A percentile compares a stretch with the other conserved stretches of the same genome.
These are phyloP conservation scores for Tridacna crocea DNA, from an alignment of 2,888 invertebrate species.

Conservation along the genomic window DNA sequence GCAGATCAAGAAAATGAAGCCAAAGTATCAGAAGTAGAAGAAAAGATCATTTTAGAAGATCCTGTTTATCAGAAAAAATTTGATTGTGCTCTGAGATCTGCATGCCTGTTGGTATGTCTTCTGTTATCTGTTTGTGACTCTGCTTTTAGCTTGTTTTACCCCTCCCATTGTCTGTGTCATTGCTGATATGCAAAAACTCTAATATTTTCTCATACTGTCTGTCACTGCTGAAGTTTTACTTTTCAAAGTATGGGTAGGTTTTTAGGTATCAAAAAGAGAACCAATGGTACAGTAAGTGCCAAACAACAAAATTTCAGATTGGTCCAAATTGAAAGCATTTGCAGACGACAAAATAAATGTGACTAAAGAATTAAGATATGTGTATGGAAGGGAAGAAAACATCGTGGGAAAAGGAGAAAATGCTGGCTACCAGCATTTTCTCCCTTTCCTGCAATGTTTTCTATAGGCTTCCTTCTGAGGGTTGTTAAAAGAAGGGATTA, in stretches of 20 bases:
- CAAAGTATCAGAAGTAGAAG: slow-evolving; percentile 29
- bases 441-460: background rate
- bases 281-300: too few species aligned
- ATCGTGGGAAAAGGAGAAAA: background rate
- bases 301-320: too few species aligned
- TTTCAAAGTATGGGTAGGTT: background rate
- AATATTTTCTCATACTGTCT: too few species aligned
- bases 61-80: slow-evolving; percentile 68
- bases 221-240: too few species aligned
- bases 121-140: background rate
- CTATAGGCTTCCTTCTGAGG: background rate
- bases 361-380: too few species aligned
- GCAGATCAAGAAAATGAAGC: background rate
- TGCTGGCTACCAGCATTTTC: too few species aligned
- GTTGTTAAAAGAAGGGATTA: too few species aligned
- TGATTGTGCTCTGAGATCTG: slow-evolving; percentile 66
- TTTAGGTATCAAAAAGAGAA: background rate
- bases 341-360: too few species aligned
- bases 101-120: slow-evolving; percentile 58
- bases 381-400: too few species aligned
- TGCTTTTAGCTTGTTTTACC: background rate
- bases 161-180: too few species aligned
- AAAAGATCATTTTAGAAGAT: slow-evolving; percentile 57
- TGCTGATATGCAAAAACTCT: background rate
- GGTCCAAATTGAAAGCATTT: too few species aligned